These are phyloP conservation scores for Syrrhaptes paradoxus DNA, from an alignment of 2,113 vertebrate species.

Conservation along the genomic window DNA sequence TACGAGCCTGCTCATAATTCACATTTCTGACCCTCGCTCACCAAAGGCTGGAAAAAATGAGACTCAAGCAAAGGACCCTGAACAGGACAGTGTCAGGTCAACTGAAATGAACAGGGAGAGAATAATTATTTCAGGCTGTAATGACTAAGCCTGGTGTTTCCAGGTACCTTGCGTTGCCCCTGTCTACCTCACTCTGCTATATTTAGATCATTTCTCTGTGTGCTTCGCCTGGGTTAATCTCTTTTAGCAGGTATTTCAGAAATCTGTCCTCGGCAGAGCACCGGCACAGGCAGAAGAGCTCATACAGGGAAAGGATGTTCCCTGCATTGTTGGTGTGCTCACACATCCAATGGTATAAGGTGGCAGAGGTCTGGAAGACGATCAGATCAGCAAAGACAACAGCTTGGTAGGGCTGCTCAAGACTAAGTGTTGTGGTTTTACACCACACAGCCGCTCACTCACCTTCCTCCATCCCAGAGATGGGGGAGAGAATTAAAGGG, in stretches of 20 bases:
- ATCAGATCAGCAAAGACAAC: neutral
- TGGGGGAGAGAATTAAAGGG: too few relatives aligned
- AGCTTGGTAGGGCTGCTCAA: neutral
- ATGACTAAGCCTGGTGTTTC: neutral
- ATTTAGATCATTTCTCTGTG: neutral
- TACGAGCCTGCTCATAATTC: neutral
- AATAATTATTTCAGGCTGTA: neutral
- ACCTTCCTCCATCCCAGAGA: too few relatives aligned
- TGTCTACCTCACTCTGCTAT: neutral
- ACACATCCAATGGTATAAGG: neutral
- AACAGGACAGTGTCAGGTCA: neutral
- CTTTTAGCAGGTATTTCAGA: neutral
- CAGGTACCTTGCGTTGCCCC: neutral
- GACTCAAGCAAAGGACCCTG: neutral
- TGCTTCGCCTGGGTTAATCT: neutral
- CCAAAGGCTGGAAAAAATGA: neutral
- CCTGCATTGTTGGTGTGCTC: rapidly evolving
- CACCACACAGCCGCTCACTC: too few relatives aligned
- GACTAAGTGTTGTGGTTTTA: too few relatives aligned
- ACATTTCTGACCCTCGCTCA: neutral
- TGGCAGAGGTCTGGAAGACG: neutral
- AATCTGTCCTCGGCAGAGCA: neutral
- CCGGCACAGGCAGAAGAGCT: too few relatives aligned
- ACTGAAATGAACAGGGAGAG: neutral
- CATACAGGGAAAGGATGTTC: rapidly evolving